Evolutionary conservation across 2,113 vertebrate species (phyloP).

Genomic region (Paramormyrops kingsleyae): DNA sequence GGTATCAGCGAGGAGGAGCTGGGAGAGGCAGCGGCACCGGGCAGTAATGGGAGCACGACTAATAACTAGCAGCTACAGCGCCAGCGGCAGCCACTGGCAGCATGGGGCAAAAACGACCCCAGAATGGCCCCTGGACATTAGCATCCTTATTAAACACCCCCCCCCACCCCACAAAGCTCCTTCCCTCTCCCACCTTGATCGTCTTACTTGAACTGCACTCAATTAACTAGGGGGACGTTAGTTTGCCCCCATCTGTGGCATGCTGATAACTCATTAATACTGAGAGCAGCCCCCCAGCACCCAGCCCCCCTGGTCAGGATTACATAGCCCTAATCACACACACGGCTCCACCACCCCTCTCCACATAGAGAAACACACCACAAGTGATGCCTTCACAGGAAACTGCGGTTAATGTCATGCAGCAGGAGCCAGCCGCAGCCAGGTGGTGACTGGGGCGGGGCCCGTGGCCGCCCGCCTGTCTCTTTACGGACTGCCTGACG

Average conservation of each 20-base stretch:
- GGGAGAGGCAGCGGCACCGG: background rate
- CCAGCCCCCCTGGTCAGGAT: constrained; percentile 53
- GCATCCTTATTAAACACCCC: background rate
- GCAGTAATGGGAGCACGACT: background rate
- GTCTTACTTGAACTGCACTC: constrained; percentile 55
- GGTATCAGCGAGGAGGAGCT: background rate
- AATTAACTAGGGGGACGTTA: constrained; percentile 55
- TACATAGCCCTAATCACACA: constrained; percentile 31
- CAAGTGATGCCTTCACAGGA: constrained; percentile 45
- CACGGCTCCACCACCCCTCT: constrained; percentile 24
- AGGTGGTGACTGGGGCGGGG: background rate
- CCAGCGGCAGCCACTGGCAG: background rate
- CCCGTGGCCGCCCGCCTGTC: constrained; percentile 24
- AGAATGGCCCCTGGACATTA: background rate
- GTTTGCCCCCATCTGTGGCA: constrained; percentile 59
- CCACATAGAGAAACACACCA: constrained; percentile 32
- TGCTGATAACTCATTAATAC: constrained; percentile 66
- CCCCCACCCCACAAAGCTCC: constrained; percentile 26
- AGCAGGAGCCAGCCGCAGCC: constrained; percentile 30
- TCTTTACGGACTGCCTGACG: background rate
- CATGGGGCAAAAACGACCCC: background rate
- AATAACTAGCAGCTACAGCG: background rate
- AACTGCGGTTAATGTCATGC: constrained; percentile 40
- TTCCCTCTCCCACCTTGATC: constrained; percentile 40
- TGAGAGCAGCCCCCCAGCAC: constrained; percentile 47